A percentile compares a stretch with the other conserved stretches of the same genome.
Conservation (phyloP, 2,113 vertebrate genomes). For the Phylloscopus trochiloides region DNA sequence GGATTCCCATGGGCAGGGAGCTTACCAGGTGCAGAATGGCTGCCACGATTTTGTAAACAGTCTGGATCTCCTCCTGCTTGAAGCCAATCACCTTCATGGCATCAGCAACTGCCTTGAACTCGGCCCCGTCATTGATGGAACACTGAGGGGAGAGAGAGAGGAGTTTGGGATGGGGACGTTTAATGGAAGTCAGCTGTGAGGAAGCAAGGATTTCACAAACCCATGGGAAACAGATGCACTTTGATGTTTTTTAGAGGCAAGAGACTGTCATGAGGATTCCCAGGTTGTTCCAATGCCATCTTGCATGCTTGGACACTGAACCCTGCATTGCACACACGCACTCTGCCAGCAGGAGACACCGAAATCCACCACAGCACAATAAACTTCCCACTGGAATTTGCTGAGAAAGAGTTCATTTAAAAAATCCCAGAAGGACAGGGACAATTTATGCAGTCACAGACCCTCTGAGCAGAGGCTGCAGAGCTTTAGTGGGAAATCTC, state of each 20-base stretch:
- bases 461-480: neutral
- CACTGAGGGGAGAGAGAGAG: slow-evolving; percentile 75
- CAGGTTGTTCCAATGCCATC: neutral
- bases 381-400: neutral
- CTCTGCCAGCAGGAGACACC: neutral
- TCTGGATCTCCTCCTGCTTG: slow-evolving; percentile 92
- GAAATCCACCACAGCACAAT: neutral
- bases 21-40: slow-evolving; percentile 93
- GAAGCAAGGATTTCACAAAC: neutral
- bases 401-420: neutral
- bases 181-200: neutral
- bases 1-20: fast-evolving
- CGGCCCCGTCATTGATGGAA: slow-evolving; percentile 85
- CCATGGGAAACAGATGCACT: neutral
- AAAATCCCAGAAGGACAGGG: neutral
- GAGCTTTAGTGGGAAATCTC: neutral
- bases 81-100: slow-evolving; percentile 99
- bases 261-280: neutral
- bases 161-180: neutral
- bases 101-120: slow-evolving; percentile 92
- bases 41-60: slow-evolving; percentile 92
- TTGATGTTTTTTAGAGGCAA: neutral
- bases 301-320: fast-evolving
- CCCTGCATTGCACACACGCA: fast-evolving
- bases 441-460: neutral